Conservation (phyloP, 1,140 invertebrate genomes). For the Vanessa atalanta region DNA sequence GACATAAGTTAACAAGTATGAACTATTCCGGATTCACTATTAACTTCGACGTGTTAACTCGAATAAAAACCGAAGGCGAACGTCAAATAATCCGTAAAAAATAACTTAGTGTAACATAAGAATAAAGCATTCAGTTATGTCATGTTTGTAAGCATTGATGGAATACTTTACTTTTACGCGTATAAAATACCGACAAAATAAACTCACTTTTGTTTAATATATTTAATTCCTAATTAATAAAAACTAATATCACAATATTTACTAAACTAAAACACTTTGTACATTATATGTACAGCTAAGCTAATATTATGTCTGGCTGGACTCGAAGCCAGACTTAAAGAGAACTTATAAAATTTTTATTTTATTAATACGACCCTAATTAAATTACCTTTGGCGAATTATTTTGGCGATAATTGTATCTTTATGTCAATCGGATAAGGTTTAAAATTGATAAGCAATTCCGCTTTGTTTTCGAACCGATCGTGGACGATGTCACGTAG, state of each 20-base stretch:
- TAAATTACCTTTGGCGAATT: conserved; percentile 4
- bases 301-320: conserved; percentile 16
- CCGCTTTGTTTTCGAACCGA: conserved; percentile 3
- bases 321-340: conserved; percentile 17
- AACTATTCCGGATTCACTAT: too few species aligned
- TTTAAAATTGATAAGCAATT: conserved; percentile 11
- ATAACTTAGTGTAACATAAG: too few species aligned
- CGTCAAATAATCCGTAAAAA: too few species aligned
- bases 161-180: too few species aligned
- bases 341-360: conserved; percentile 9
- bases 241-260: conserved; percentile 3
- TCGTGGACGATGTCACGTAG: conserved; percentile 54
- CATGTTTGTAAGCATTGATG: too few species aligned
- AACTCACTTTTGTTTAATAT: conserved; percentile 10
- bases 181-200: too few species aligned
- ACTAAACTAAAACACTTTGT: neutral
- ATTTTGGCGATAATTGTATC: neutral
- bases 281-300: neutral
- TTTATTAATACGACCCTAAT: conserved; percentile 7
- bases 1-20: too few species aligned
- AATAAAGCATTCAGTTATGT: too few species aligned
- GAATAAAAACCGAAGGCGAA: too few species aligned
- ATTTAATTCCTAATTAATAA: neutral
- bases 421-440: conserved; percentile 12
- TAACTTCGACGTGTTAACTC: too few species aligned